Evolutionary conservation across 2,888 invertebrate genomes (phyloP).

Genomic region (Syritta pipiens): DNA sequence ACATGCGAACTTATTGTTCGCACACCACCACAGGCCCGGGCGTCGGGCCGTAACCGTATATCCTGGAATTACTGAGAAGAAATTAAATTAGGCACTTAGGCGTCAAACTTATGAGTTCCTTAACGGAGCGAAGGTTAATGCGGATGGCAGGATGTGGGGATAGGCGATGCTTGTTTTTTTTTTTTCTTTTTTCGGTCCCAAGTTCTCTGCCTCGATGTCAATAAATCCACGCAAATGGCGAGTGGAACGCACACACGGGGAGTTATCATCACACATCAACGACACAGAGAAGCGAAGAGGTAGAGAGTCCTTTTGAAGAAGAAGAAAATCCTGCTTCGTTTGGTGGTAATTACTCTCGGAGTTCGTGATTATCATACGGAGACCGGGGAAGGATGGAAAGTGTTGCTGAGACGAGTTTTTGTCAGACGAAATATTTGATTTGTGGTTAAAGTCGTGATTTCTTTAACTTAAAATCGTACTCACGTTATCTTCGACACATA

Average conservation of each 20-base stretch:
- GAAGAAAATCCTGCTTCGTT: slow-evolving; percentile 19
- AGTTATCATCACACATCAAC: slow-evolving; percentile 43
- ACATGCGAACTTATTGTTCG: slow-evolving; percentile 22
- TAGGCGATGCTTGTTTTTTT: neutral
- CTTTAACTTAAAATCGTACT: too few relatives aligned
- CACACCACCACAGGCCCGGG: slow-evolving; percentile 9
- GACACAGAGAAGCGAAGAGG: too few relatives aligned
- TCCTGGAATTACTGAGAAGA: slow-evolving; percentile 54
- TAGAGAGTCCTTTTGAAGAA: slow-evolving; percentile 19
- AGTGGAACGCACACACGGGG: neutral
- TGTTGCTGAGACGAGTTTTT: slow-evolving; percentile 24
- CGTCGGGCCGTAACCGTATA: slow-evolving; percentile 23
- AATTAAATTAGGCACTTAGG: slow-evolving; percentile 67
- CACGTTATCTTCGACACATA: too few relatives aligned
- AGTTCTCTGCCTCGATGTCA: too few relatives aligned
- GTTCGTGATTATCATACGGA: slow-evolving; percentile 25
- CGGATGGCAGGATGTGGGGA: slow-evolving; percentile 22
- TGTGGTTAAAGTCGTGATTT: too few relatives aligned
- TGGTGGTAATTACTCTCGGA: slow-evolving; percentile 48
- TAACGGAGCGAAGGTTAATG: slow-evolving; percentile 28
- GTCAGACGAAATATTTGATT: neutral
- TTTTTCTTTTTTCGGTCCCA: neutral
- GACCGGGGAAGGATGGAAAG: neutral
- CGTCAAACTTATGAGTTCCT: slow-evolving; percentile 63
- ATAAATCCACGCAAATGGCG: slow-evolving; percentile 57